phyloP scores from a whole-genome alignment of 2,888 invertebrate species.

The Leucoma salicis region DNA sequence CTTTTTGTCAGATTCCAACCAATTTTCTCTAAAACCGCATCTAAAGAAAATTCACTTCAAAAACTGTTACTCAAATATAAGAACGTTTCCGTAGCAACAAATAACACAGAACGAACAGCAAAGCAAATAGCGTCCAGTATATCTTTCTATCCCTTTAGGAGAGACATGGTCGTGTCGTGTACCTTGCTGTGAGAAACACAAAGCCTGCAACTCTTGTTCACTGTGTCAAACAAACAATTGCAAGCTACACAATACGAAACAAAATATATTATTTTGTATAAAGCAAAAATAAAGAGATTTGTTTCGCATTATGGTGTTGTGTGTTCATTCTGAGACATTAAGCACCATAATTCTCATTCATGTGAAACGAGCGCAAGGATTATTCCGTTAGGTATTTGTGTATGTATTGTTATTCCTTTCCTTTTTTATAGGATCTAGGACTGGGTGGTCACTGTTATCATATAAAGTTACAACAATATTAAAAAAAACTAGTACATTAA shows the following conservation, averaged over 20 bases:
- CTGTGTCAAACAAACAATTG: slow-evolving; percentile 20
- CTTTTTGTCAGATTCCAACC: no score
- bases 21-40: no score
- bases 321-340: slow-evolving; percentile 10
- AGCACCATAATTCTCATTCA: slow-evolving; percentile 11
- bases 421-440: no score
- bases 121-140: slow-evolving; percentile 8
- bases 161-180: slow-evolving; percentile 19
- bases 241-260: slow-evolving; percentile 12
- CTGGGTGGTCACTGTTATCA: no score
- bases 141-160: slow-evolving; percentile 27
- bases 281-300: slow-evolving; percentile 1
- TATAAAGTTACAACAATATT: no score
- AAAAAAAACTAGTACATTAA: neutral
- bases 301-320: slow-evolving; percentile 7
- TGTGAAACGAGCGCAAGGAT: slow-evolving; percentile 4
- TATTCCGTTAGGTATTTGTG: slow-evolving; percentile 3
- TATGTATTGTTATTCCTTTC: no score
- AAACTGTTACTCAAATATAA: no score
- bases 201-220: slow-evolving; percentile 20
- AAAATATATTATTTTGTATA: neutral
- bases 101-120: slow-evolving; percentile 1
- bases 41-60: no score
- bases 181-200: slow-evolving; percentile 20
- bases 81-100: no score